phyloP scores from a whole-genome alignment of 2,797 vertebrate species.

The Setipinna tenuifilis region DNA sequence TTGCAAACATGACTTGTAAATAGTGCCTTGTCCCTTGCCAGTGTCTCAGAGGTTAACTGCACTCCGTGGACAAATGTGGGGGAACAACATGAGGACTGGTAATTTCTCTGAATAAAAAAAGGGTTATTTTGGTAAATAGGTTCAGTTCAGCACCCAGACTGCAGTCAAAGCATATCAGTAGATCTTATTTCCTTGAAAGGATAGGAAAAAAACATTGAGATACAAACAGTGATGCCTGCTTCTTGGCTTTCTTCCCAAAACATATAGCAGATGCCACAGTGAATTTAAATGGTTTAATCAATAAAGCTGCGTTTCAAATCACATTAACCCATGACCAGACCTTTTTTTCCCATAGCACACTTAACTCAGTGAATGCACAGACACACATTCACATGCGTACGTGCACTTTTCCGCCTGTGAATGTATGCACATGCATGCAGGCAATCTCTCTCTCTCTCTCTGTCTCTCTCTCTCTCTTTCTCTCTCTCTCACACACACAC shows the following conservation, averaged over 20 bases:
- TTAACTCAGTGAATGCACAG: not conserved
- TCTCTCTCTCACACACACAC: too few species aligned
- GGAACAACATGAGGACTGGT: not conserved
- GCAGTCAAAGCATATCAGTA: not conserved
- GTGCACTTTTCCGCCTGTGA: too few species aligned
- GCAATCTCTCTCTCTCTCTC: too few species aligned
- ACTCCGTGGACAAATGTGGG: not conserved
- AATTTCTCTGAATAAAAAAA: not conserved
- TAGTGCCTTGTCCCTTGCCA: not conserved
- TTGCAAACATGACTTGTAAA: not conserved
- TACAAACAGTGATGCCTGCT: not conserved
- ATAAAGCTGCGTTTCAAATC: slow-evolving; percentile 3
- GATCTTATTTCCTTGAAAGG: not conserved
- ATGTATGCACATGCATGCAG: too few species aligned
- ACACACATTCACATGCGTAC: not conserved
- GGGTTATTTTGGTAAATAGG: not conserved
- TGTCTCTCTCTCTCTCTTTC: too few species aligned
- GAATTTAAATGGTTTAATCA: slow-evolving; percentile 16
- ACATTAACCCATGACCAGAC: slow-evolving; percentile 21
- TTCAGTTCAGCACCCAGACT: not conserved
- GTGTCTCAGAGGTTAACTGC: not conserved
- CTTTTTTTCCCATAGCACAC: slow-evolving; percentile 12
- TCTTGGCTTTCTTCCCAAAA: not conserved
- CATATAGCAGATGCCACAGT: slow-evolving; percentile 5
- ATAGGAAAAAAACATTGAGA: not conserved